Evolutionary conservation across 1,140 invertebrate genomes (phyloP), one percentile per base, ranked within the genome.

Genomic region (Mycetomoellerius zeteki): DNA sequence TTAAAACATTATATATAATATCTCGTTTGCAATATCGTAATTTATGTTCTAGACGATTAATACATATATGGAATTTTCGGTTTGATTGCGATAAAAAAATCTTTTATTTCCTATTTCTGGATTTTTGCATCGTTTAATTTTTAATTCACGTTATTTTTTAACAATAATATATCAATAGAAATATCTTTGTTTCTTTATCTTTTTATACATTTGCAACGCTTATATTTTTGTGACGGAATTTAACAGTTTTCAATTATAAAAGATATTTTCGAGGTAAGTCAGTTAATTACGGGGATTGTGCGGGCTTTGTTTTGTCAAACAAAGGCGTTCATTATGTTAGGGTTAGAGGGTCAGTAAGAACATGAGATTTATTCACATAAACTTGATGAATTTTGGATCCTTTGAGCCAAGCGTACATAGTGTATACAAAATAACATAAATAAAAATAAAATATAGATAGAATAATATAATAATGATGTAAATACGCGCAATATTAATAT

Each of bases 251-350:
- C 71, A 87, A 93, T 30, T 8, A 33, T 16, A 47, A 30, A 24
- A 72, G 33, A 60, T n/a, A 73, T 73, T 82, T 43, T 82, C n/a
- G 19, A 90, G 88, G 84, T 91, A 92, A 92, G 86, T 90, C 80
- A 75, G 69, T 73, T 90, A 87, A 90, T 86, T 86, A 89, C 71
- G 24, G 80, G 87, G 77, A 80, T 90, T 90, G 84, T 67, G 77
- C 56, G 89, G 80, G 88, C 88, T 91, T 94, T 93, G 91, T 93
- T 93, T 93, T 89, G 73, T 54, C 86, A 90, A 93, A 93, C 92
- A 93, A 93, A 93, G 86, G 89, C 82, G 86, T 82, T 90, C 85
- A 90, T 87, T 92, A 81, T 77, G 88, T 90, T 88, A 89, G 90
- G 91, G 90, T 91, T 93, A 90, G 89, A 93, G 78, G 90, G 88